A percentile compares a stretch with the other conserved stretches of the same genome.
Evolutionary conservation across 2,797 vertebrate genomes (phyloP).

Genomic region (Nannoperca australis): DNA sequence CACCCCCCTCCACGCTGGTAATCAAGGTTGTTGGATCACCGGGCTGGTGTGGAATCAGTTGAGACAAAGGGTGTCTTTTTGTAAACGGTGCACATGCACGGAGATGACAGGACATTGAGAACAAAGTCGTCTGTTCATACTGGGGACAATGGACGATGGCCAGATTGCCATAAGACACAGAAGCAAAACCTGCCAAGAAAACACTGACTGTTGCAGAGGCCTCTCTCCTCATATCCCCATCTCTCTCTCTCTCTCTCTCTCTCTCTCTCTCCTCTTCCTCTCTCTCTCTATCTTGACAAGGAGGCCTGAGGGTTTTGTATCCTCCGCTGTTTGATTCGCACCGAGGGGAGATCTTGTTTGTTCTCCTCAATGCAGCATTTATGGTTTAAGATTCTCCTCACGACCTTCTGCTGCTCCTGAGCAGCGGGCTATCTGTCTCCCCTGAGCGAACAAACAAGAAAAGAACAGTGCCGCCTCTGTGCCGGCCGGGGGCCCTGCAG

Average conservation of each 20-base stretch:
- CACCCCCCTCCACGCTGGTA: too few species aligned
- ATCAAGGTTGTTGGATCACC: not conserved
- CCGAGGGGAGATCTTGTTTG: conserved; percentile 80
- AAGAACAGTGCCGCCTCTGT: conserved; percentile 48
- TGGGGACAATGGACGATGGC: conserved; percentile 19
- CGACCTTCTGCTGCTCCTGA: conserved; percentile 73
- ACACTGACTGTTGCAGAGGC: conserved; percentile 50
- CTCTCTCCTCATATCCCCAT: conserved; percentile 20
- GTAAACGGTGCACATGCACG: conserved; percentile 18
- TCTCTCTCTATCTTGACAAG: conserved; percentile 60
- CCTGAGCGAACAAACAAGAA: conserved; percentile 66
- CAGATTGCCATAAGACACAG: conserved; percentile 54
- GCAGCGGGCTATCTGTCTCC: conserved; percentile 74
- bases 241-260: conserved; percentile 15
- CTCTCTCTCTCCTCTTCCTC: conserved; percentile 25
- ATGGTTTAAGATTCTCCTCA: conserved; percentile 82
- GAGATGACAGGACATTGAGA: conserved; percentile 12
- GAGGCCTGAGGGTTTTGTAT: conserved; percentile 70
- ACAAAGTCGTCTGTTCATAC: not conserved
- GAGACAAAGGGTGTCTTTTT: not conserved
- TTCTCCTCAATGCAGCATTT: conserved; percentile 84
- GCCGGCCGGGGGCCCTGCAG: conserved; percentile 42
- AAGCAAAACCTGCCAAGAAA: conserved; percentile 48
- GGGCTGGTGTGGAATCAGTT: not conserved
- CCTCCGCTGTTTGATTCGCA: conserved; percentile 76